A percentile compares a stretch with the other conserved stretches of the same genome.
Evolutionary conservation across 2,797 vertebrate species (phyloP).

Genomic region (Crenuchus spilurus): DNA sequence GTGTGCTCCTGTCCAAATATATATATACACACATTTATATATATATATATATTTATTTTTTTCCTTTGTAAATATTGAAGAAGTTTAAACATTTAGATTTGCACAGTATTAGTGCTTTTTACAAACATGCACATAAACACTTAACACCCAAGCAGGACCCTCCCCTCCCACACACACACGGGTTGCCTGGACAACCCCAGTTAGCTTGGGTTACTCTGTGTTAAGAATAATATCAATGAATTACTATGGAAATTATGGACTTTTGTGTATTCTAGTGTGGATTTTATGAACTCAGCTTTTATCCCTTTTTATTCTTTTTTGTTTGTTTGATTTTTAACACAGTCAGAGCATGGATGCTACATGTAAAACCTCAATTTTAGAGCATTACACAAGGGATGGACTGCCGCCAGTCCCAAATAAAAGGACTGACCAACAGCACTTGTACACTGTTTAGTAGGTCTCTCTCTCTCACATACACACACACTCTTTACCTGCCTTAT

Average conservation of each 20-base stretch:
- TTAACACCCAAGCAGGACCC: constrained; percentile 30
- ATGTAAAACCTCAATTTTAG: too few species aligned
- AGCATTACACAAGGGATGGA: too few species aligned
- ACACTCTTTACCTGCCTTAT: too few species aligned
- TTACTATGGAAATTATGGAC: constrained; percentile 40
- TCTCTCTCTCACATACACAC: neutral
- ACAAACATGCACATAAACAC: constrained; percentile 32
- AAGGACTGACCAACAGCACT: neutral
- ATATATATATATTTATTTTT: constrained; percentile 14
- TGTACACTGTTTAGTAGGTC: too few species aligned
- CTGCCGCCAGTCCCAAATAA: neutral
- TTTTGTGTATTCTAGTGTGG: constrained; percentile 41
- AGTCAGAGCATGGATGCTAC: neutral
- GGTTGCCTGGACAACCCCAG: constrained; percentile 48
- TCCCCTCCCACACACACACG: constrained; percentile 6
- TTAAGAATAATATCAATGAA: constrained; percentile 43
- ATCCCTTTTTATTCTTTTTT: neutral
- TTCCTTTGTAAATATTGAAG: constrained; percentile 54
- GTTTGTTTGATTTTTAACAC: neutral
- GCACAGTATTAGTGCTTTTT: constrained; percentile 59
- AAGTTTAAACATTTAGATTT: constrained; percentile 36
- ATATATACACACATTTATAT: constrained; percentile 7
- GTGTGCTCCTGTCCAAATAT: constrained; percentile 51
- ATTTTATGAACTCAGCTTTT: constrained; percentile 47
- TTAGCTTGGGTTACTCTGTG: constrained; percentile 46